Percentiles rank a stretch among this genome's conserved stretches.
phyloP scores from a whole-genome alignment of 2,888 invertebrate species.

The Nipponacmea schrenckii region DNA sequence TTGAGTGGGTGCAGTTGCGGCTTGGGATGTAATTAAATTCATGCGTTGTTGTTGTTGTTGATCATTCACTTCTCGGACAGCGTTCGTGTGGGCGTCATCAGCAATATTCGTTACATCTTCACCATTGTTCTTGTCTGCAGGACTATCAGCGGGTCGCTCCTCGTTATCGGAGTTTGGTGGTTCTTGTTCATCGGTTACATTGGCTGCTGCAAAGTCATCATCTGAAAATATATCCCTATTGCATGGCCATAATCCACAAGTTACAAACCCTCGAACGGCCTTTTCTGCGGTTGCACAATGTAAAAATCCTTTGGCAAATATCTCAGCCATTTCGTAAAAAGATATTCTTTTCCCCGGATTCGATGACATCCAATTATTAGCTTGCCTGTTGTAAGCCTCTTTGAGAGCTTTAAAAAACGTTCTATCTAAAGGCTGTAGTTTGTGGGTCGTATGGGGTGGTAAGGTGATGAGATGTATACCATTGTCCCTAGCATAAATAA shows the following conservation, averaged over 20 bases:
- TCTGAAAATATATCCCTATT: too few species aligned
- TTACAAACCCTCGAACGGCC: conserved; percentile 14
- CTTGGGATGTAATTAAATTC: too few species aligned
- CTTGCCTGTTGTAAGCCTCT: too few species aligned
- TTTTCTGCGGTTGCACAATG: conserved; percentile 16
- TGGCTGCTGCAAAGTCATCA: too few species aligned
- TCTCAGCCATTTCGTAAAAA: conserved; percentile 30
- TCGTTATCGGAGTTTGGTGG: too few species aligned
- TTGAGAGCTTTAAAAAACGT: too few species aligned
- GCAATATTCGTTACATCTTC: not conserved
- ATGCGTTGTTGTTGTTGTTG: too few species aligned
- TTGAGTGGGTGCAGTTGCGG: not conserved
- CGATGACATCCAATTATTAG: too few species aligned
- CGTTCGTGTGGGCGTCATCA: not conserved
- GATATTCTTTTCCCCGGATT: conserved; percentile 44
- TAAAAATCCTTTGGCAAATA: conserved; percentile 35
- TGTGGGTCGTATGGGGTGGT: conserved; percentile 62
- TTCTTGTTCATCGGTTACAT: too few species aligned
- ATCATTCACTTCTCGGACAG: not conserved
- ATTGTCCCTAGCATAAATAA: conserved; percentile 56
- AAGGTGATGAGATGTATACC: conserved; percentile 59
- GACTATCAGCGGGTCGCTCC: too few species aligned
- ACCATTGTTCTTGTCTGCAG: too few species aligned
- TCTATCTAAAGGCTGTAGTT: too few species aligned
- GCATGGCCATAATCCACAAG: conserved; percentile 20